A percentile compares a stretch with the other conserved stretches of the same genome.
Conservation (phyloP, 2,113 vertebrate species). For the Cyprinodon variegatus region DNA sequence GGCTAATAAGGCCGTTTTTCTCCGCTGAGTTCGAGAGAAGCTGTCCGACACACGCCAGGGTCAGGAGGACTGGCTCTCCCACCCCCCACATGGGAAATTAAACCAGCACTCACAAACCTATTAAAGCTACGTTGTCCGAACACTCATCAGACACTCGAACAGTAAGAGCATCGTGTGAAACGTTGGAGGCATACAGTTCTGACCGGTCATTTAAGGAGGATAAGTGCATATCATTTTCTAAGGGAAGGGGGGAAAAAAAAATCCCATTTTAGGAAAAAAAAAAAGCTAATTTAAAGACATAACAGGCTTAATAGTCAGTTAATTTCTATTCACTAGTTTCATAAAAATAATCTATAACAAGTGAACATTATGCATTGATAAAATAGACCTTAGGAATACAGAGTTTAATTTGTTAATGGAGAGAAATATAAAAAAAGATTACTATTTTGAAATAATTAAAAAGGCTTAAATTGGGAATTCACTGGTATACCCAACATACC, state of each 20-base stretch:
- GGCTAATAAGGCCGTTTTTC: constrained; percentile 98
- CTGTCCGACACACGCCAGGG: constrained; percentile 84
- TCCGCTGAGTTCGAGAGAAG: constrained; percentile 89
- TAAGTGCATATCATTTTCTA: background rate
- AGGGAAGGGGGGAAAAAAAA: background rate
- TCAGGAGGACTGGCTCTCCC: constrained; percentile 56
- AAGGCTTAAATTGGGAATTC: no score
- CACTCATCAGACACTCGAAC: constrained; percentile 53
- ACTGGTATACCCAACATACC: no score
- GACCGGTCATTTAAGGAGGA: background rate
- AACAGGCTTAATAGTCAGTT: background rate
- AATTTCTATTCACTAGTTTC: background rate
- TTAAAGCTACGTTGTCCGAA: constrained; percentile 54
- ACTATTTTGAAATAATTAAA: no score
- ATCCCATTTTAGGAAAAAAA: background rate
- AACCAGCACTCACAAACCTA: constrained; percentile 69
- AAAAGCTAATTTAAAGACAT: background rate
- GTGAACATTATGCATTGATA: no score
- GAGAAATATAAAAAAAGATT: no score
- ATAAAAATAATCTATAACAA: no score
- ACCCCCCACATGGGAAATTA: constrained; percentile 72
- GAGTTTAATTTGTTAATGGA: no score
- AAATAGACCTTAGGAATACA: no score
- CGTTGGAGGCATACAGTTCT: constrained; percentile 7
- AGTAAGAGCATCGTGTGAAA: constrained; percentile 22